These are phyloP conservation scores for Piaya cayana DNA, from an alignment of 2,113 vertebrate species.

Conservation along the genomic window DNA sequence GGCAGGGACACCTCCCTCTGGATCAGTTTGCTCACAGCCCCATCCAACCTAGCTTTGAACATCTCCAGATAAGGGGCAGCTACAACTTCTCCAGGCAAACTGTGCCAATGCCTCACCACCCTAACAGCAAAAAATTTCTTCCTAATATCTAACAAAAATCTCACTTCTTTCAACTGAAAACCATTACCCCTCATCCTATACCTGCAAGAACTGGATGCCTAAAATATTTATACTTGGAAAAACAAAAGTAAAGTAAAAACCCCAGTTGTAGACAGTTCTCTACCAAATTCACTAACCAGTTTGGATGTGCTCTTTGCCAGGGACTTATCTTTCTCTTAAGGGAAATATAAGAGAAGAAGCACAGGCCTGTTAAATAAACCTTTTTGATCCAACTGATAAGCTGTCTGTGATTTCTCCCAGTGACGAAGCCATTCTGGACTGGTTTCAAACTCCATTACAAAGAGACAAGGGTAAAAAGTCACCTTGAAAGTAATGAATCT, in stretches of 20 bases:
- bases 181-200: too few relatives aligned
- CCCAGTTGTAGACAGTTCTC: background rate
- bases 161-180: too few relatives aligned
- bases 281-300: background rate
- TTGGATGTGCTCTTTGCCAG: background rate
- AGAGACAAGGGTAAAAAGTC: background rate
- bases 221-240: background rate
- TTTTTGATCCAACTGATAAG: background rate
- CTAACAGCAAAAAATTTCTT: too few relatives aligned
- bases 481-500: slow-evolving; percentile 40
- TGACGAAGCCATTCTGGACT: background rate
- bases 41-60: too few relatives aligned
- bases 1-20: too few relatives aligned
- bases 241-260: background rate
- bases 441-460: slow-evolving; percentile 4
- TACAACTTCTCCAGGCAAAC: too few relatives aligned
- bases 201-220: background rate
- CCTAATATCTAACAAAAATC: too few relatives aligned
- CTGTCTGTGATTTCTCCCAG: background rate
- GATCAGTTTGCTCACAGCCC: too few relatives aligned
- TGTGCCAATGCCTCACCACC: too few relatives aligned
- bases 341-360: background rate
- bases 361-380: background rate
- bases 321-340: background rate
- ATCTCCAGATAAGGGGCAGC: too few relatives aligned